phyloP scores from a whole-genome alignment of 2,888 invertebrate genomes.

The Sialis lutaria region DNA sequence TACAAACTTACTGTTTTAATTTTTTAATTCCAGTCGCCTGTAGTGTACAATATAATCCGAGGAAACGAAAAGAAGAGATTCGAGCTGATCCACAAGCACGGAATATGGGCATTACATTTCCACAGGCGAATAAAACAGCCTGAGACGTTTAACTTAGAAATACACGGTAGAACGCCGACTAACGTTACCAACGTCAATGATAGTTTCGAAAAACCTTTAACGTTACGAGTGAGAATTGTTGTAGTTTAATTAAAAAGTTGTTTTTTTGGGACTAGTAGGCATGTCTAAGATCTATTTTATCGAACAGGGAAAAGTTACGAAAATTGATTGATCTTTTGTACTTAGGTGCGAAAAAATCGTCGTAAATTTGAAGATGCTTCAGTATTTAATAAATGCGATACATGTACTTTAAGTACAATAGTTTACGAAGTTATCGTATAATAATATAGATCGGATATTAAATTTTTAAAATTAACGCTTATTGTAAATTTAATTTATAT shows the following conservation, averaged over 20 bases:
- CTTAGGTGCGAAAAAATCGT: too few species aligned
- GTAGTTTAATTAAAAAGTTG: conserved; percentile 21
- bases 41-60: conserved; percentile 35
- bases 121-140: conserved; percentile 32
- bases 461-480: too few species aligned
- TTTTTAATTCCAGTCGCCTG: conserved; percentile 25
- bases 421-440: too few species aligned
- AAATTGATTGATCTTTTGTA: too few species aligned
- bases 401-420: too few species aligned
- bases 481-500: too few species aligned
- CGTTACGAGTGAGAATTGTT: conserved; percentile 30
- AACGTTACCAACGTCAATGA: conserved; percentile 20
- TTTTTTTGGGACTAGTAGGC: conserved; percentile 1
- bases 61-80: conserved; percentile 39
- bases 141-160: conserved; percentile 33
- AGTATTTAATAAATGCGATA: too few species aligned
- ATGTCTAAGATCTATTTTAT: conserved; percentile 4
- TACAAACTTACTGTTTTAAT: neutral
- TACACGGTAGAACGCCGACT: conserved; percentile 28
- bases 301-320: too few species aligned
- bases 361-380: too few species aligned
- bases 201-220: conserved; percentile 34
- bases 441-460: too few species aligned
- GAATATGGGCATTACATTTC: conserved; percentile 42
- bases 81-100: conserved; percentile 35